phyloP scores from a whole-genome alignment of 2,888 invertebrate species.

The Ypsolopha sequella region DNA sequence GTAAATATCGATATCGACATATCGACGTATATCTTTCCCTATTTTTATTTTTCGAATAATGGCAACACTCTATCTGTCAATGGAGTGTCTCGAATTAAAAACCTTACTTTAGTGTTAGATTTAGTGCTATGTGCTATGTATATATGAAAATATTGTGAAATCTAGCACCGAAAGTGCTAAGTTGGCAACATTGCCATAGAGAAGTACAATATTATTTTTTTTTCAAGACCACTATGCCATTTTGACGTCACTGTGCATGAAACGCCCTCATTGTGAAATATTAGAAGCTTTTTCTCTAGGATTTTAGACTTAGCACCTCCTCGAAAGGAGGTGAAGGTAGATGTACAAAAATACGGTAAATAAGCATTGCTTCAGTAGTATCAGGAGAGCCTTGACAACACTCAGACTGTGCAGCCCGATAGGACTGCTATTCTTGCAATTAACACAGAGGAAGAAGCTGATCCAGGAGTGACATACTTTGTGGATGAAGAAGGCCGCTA shows the following conservation, averaged over 20 bases:
- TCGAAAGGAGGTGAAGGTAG: constrained; percentile 43
- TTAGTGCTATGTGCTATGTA: too few species aligned
- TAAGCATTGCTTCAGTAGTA: constrained; percentile 82
- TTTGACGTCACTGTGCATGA: constrained; percentile 3
- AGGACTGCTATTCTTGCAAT: constrained; percentile 27
- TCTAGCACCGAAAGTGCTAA: too few species aligned
- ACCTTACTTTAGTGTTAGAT: too few species aligned
- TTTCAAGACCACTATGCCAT: neutral
- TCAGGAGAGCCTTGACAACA: constrained; percentile 82
- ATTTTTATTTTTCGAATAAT: too few species aligned
- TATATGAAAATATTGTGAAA: too few species aligned
- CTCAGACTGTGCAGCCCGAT: constrained; percentile 75
- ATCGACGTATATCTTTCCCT: too few species aligned
- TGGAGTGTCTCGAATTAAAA: too few species aligned
- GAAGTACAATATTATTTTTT: too few species aligned
- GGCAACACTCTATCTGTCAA: too few species aligned
- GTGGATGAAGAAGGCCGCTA: constrained; percentile 87
- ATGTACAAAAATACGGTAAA: constrained; percentile 38
- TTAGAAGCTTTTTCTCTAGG: constrained; percentile 30
- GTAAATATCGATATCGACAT: too few species aligned
- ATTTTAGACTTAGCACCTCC: constrained; percentile 31
- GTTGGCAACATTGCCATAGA: too few species aligned
- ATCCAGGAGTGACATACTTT: constrained; percentile 76
- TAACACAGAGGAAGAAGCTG: constrained; percentile 29
- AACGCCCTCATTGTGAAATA: constrained; percentile 59